A percentile compares a stretch with the other conserved stretches of the same genome.
phyloP scores from a whole-genome alignment of 37 sponge, comb jelly and placozoan genomes.

The Hormiphora californensis region DNA sequence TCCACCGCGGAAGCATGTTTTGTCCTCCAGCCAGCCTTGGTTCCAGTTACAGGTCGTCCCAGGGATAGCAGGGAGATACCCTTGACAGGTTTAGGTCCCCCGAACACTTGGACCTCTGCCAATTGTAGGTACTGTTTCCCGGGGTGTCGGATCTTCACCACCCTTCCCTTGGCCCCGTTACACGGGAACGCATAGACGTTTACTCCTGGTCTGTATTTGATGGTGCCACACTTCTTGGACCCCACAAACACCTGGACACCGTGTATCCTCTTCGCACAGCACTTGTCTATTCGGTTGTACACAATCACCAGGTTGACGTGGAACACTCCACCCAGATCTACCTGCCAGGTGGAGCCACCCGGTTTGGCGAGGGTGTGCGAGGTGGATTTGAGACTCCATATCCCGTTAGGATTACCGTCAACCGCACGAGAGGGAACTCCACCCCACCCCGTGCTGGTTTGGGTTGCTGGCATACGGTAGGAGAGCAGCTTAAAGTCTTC shows the following conservation, averaged over 20 bases:
- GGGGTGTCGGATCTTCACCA: not conserved
- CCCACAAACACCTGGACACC: not conserved
- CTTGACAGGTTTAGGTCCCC: not conserved
- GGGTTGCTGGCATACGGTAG: not conserved
- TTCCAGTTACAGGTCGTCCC: not conserved
- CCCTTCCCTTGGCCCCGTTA: not conserved
- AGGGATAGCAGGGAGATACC: not conserved
- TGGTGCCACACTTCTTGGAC: not conserved
- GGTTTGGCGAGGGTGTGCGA: not conserved
- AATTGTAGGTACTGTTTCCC: not conserved
- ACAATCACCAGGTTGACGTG: conserved; percentile 7
- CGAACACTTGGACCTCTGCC: conserved; percentile 41
- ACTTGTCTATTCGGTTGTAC: not conserved
- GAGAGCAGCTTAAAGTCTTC: conserved; percentile 2
- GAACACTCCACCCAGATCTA: not conserved
- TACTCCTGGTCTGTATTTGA: not conserved
- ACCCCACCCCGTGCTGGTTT: not conserved
- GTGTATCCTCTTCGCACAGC: not conserved
- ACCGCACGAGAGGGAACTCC: not conserved
- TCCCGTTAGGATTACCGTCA: not conserved
- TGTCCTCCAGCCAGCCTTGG: not conserved
- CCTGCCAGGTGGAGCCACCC: not conserved
- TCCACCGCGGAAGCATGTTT: not conserved
- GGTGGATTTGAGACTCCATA: not conserved
- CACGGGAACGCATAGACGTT: not conserved